Percentiles rank a stretch among this genome's conserved stretches.
Conservation (phyloP, 35 echinoderm and acorn worm genomes). For the Apostichopus japonicus region DNA sequence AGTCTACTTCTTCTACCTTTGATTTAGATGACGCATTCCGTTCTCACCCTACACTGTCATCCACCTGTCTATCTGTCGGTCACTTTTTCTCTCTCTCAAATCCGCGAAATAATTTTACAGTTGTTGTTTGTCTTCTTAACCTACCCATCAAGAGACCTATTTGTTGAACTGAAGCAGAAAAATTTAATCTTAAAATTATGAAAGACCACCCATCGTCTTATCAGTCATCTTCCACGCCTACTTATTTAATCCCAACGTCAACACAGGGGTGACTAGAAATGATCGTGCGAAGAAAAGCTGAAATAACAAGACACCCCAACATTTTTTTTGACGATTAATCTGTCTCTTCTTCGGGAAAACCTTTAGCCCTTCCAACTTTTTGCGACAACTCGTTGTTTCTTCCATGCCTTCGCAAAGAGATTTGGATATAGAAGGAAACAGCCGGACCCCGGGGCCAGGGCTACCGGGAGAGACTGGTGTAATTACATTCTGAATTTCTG, state of each 20-base stretch:
- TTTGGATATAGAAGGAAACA: slow-evolving; percentile 26
- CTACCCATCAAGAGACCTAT: slow-evolving; percentile 14
- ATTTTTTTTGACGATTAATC: background rate
- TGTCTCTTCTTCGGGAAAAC: background rate
- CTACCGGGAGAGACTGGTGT: slow-evolving; percentile 14
- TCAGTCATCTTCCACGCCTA: slow-evolving; percentile 34
- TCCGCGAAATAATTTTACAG: slow-evolving; percentile 2
- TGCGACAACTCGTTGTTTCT: background rate
- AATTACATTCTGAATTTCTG: slow-evolving; percentile 23
- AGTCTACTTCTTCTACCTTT: background rate
- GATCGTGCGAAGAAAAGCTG: slow-evolving; percentile 13
- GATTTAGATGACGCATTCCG: background rate
- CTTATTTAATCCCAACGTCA: slow-evolving; percentile 29
- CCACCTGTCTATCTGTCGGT: background rate
- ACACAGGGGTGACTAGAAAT: slow-evolving; percentile 16
- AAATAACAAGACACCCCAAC: slow-evolving; percentile 21
- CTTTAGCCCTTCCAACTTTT: background rate
- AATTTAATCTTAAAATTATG: background rate
- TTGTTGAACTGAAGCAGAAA: slow-evolving; percentile 8
- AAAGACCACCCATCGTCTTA: slow-evolving; percentile 18
- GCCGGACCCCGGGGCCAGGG: slow-evolving; percentile 48
- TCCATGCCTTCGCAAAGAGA: background rate
- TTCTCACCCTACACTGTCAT: background rate
- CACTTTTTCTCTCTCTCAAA: background rate
- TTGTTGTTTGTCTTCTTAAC: slow-evolving; percentile 12